Evolutionary conservation across 1,140 invertebrate genomes (phyloP).

Genomic region (Procambarus virginalis): DNA sequence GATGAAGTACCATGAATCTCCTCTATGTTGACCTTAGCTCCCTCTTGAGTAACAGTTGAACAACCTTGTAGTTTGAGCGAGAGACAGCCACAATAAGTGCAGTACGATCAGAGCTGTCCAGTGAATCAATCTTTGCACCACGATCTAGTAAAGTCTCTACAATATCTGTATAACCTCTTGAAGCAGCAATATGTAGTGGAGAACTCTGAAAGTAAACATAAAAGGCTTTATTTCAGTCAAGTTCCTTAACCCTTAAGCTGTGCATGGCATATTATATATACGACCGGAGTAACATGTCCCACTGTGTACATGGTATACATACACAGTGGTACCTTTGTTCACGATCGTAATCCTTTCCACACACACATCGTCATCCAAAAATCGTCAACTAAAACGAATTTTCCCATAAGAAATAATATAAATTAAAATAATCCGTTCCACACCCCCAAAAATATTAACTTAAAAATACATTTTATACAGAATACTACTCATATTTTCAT

Average conservation of each 20-base stretch:
- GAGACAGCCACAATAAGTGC: slow-evolving; percentile 77
- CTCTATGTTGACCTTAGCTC: slow-evolving; percentile 79
- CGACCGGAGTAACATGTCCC: too few species aligned
- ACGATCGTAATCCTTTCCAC: too few species aligned
- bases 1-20: slow-evolving; percentile 75
- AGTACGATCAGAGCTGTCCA: slow-evolving; percentile 78
- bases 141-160: slow-evolving; percentile 78
- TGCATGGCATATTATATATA: too few species aligned
- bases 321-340: too few species aligned
- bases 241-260: neutral
- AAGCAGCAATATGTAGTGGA: slow-evolving; percentile 76
- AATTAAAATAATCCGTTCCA: too few species aligned
- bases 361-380: too few species aligned
- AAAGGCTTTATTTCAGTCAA: neutral
- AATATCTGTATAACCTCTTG: slow-evolving; percentile 77
- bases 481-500: too few species aligned
- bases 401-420: too few species aligned
- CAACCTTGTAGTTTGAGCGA: slow-evolving; percentile 75
- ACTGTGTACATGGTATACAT: too few species aligned
- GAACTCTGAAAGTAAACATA: slow-evolving; percentile 68
- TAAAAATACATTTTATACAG: too few species aligned
- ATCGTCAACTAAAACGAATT: too few species aligned
- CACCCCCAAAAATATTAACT: too few species aligned
- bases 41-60: slow-evolving; percentile 76
- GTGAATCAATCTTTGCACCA: slow-evolving; percentile 78